Evolutionary conservation across 2,113 vertebrate species (phyloP), one percentile per base, ranked within the genome.

Genomic region (Clarias gariepinus): DNA sequence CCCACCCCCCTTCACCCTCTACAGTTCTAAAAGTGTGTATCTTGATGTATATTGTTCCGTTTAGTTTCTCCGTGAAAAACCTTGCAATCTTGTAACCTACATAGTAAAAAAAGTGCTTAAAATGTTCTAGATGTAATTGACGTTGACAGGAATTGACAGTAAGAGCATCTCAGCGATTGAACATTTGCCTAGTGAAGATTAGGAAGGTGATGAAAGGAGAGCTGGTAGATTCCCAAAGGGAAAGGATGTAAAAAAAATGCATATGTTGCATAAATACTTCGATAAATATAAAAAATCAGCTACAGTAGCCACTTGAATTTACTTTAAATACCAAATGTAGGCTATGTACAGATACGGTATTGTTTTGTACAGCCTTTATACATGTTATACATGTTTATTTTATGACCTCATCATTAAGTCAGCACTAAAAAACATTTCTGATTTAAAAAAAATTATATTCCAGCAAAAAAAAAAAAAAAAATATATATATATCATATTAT

Each of bases 141-240:
- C 52, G 28, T 30, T 78, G 52, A 78, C 74, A 55, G 47, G 74
- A 18, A 77, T 28, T 77, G 52, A 77, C 74, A 55, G 25, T 30
- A 8, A 3, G 57, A 57, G 57, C 53, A 78, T 30, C 13, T 57
- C n/a, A 57, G 53, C 18, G n/a, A 77, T 28, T 76, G 41, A 76
- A 52, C 21, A 28, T 57, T 78, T 78, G 52, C n/a, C 53, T 79
- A 79, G 7, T 57, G 53, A 79, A 58, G n/a, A 79, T 57, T 57
- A 19, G 13, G 25, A 78, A 57, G 52, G 53, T 79, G 76, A 79
- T 80, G 52, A 79, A 79, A 30, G 52, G n/a, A 79, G 77, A 33
- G 53, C 25, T 79, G n/a, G 5, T 53, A 55, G 53, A 79, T 58
- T 28, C 15, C n/a, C 11, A 57, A 78, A 79, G n/a, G n/a, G 3